Base-by-base conservation (phyloP, 2,797 vertebrate species). In the Pseudomugil tenellus region DNA sequence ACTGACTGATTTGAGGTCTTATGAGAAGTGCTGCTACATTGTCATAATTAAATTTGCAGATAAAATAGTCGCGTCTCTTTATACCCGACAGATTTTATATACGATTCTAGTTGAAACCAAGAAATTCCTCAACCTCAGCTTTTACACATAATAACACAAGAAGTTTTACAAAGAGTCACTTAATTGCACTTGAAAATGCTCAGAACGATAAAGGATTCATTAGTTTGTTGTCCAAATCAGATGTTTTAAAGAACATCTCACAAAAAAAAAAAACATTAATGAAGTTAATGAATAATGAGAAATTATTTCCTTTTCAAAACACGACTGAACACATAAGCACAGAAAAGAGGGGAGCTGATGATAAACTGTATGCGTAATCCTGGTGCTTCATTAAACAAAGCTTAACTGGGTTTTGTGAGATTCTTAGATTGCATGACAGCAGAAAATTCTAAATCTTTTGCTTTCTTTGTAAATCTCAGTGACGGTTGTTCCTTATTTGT, bases 171-270 rank as follows among this genome's bases (percentile, higher is more conserved):
- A 52, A 67, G 32, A 66, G 28, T 35, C 57, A 75, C 43, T 80
- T 60, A 54, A 86, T 82, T 89, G 83, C 82, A 87, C 80, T 85
- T 81, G 68, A 79, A 75, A 80, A 81, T 48, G 9, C 67, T 80
- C 63, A 2, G 43, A 71, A 69, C 6, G 16, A 49, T 58, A 61
- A 35, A 67, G 32, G 23, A 71, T 19, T 16, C 37, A 56, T 62
- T 1, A 4, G 35, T 57, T 67, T 64, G 57, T 57, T 28, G 52
- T 52, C 57, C 51, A 56, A 80, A 86, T 71, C 39, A 76, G 35
- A 58, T 76, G 79, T 67, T 63, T 29, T 58, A 23, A 29, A 52
- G 63, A 84, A 79, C 34, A 62, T 72, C 29, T 63, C 64, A 70
- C 4, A 63, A 60, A 37, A 48, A 70, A 3, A 75, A 58, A 60